Base-by-base conservation (phyloP, 2,888 invertebrate genomes). In the Perizoma flavofasciatum region DNA sequence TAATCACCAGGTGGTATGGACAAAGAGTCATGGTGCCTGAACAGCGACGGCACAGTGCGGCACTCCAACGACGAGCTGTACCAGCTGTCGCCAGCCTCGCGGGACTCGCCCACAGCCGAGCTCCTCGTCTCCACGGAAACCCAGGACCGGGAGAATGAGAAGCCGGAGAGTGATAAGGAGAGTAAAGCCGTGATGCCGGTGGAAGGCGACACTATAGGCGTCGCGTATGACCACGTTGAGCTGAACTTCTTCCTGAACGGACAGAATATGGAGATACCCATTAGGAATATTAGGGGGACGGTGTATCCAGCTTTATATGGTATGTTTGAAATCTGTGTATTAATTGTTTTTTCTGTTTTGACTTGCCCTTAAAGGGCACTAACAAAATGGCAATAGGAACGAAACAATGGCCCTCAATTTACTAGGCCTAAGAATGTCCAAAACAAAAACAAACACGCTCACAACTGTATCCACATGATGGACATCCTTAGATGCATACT, bases 201-300 rank as follows among this genome's bases (percentile, higher is more conserved):
- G 76, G 99, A 99, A 89, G 98, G 99, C 34, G 99, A 99, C 83
- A 95, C 97, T 56, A 94, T 99, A 74, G 99, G 99, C 33, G 93
- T 99, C 40, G 96, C 98, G 0, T 99, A 97, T 83, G 99, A 99
- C 83, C 99, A 99, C 83, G 96, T 98, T 61, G 98, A 99, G 78
- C 89, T 99, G 61, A 98, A 97, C 83, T 98, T 99, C 92, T 98
- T 95, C 85, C 90, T 98, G 44, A 99, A 99, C 89, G 99, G 99
- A 3, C 96, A 95, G 78, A 95, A 95, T 74, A 92, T 98, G 77
- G 97, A 98, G 74, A 94, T 95, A 72, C 96, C 98, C 22, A 94
- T 98, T 47, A 94, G 96, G 66, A 98, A 97, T 86, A 95, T 98
- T 65, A 97, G 96, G 80, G 98, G 97, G 66, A 96, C 97, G 1